Evolutionary conservation across 2,113 vertebrate species (phyloP), one percentile per base, ranked within the genome.

Genomic region (Rhineura floridana): DNA sequence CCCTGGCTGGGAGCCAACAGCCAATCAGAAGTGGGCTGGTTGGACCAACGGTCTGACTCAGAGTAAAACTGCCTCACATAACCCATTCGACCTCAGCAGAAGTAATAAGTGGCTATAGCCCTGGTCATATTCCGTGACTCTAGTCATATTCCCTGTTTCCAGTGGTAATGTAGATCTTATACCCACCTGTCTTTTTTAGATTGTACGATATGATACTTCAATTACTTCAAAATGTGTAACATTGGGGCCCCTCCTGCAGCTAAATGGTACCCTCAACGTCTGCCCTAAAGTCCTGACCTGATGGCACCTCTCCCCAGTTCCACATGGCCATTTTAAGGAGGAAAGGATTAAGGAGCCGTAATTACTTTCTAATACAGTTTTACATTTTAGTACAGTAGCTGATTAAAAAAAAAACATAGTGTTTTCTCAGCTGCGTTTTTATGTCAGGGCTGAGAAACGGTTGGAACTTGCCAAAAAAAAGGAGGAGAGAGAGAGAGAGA

Each of bases 401-500:
- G 91, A 89, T 95, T 85, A 39, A 13, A 39, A 62, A 81, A 59
- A 80, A 83, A 93, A 92, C n/a, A n/a, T n/a, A n/a, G n/a, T 90
- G 87, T 93, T 95, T 95, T 90, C 88, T 88, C 92, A 95, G 91
- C 93, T 86, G 86, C 67, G 19, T 91, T 91, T 96, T 94, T 91
- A 86, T 87, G 84, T 89, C 88, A 91, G 2, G 82, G 77, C 62
- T 52, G 83, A 93, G 88, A 92, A 81, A 90, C 9, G 25, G n/a
- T 92, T 92, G 0, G 39, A 90, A 93, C 65, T 44, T 84, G 89
- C 88, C 90, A 88, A 90, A 91, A 80, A 88, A 90, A 52, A 90
- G n/a, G 39, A 89, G 42, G 15, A 3, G 30, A 1, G 8, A 65
- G 81, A 1, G 8, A 70, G 81, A 55, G n/a, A 25, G 23, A 1